phyloP scores from a whole-genome alignment of 1,140 invertebrate species.

The Hirudo medicinalis region DNA sequence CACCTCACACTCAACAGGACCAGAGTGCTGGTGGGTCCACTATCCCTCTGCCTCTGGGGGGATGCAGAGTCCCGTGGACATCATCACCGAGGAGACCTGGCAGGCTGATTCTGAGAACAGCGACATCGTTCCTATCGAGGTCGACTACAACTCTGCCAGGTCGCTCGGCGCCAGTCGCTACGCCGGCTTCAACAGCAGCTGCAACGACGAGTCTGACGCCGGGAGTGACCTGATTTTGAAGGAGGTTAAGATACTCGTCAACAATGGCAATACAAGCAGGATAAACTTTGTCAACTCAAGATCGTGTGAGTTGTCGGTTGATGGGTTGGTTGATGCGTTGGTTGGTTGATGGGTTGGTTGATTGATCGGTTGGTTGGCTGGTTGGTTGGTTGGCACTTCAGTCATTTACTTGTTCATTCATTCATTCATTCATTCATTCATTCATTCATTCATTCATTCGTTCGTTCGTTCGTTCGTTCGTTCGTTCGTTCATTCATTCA shows the following conservation, averaged over 20 bases:
- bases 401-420: no score
- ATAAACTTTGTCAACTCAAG: slow-evolving; percentile 14
- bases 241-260: slow-evolving; percentile 17
- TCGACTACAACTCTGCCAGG: neutral
- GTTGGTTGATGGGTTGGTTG: neutral
- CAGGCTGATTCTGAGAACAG: neutral
- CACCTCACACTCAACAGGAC: neutral
- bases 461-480: no score
- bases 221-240: neutral
- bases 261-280: slow-evolving; percentile 11
- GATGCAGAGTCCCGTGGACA: slow-evolving; percentile 11
- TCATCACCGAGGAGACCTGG: slow-evolving; percentile 9
- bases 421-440: no score
- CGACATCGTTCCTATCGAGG: neutral
- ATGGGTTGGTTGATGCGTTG: neutral
- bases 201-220: slow-evolving; percentile 1
- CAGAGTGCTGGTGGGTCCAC: slow-evolving; percentile 15
- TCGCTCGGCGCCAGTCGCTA: neutral
- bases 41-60: slow-evolving; percentile 5
- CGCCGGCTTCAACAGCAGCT: slow-evolving; percentile 1
- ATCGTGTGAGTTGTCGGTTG: slow-evolving; percentile 10
- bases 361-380: neutral
- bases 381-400: no score
- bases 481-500: no score
- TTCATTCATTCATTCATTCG: no score